Percentiles rank a stretch among this genome's conserved stretches.
Conservation (phyloP, 2,888 invertebrate genomes). For the Arrhopalites spinosus region DNA sequence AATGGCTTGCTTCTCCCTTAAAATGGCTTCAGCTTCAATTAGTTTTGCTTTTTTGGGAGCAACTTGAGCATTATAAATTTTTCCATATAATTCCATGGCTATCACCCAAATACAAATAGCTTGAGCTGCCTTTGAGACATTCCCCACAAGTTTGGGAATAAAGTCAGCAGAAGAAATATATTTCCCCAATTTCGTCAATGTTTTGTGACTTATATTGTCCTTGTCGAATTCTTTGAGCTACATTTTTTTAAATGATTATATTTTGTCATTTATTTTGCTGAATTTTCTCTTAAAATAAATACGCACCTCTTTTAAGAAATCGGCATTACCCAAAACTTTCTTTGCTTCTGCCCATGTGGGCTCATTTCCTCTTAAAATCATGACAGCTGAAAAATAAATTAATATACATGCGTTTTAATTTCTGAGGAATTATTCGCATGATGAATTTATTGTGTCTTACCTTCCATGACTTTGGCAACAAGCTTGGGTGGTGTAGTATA, state of each 20-base stretch:
- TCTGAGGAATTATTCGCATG: neutral
- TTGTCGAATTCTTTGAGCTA: conserved; percentile 83
- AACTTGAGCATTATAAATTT: conserved; percentile 74
- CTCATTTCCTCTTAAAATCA: conserved; percentile 77
- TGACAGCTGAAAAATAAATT: conserved; percentile 66
- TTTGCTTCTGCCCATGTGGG: conserved; percentile 89
- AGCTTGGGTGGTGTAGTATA: conserved; percentile 84
- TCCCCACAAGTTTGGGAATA: conserved; percentile 83
- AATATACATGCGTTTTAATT: neutral
- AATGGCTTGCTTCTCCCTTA: conserved; percentile 78
- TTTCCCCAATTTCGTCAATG: conserved; percentile 76
- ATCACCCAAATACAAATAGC: conserved; percentile 89
- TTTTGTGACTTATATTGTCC: conserved; percentile 82
- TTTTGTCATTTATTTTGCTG: neutral
- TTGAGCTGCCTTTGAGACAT: conserved; percentile 82
- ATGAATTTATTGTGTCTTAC: conserved; percentile 63
- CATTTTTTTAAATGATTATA: too few species aligned
- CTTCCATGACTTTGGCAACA: conserved; percentile 88
- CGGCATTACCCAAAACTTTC: conserved; percentile 79
- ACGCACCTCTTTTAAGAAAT: conserved; percentile 75
- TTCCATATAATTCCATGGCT: conserved; percentile 88
- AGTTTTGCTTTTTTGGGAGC: conserved; percentile 85
- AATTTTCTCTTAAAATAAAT: conserved; percentile 55
- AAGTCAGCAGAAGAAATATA: conserved; percentile 83
- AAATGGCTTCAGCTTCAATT: conserved; percentile 73